These are phyloP conservation scores for Colinus virginianus DNA, from an alignment of 2,113 vertebrate species.

Conservation along the genomic window DNA sequence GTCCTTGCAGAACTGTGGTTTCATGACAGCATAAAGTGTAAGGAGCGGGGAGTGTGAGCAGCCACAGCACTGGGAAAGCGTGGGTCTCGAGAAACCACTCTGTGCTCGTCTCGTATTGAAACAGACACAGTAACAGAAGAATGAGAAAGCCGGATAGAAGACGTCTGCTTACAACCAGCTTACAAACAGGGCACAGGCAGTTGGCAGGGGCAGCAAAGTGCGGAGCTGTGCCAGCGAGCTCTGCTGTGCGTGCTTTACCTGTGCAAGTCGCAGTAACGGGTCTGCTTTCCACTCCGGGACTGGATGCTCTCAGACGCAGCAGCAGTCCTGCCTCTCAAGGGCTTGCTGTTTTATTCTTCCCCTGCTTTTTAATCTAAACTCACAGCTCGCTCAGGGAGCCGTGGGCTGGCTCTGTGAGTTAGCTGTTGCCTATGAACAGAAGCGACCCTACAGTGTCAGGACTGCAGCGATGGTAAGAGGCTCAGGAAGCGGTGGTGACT, in stretches of 20 bases:
- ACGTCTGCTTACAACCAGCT: neutral
- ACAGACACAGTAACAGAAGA: neutral
- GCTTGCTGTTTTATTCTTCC: neutral
- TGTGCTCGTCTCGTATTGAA: rapidly evolving
- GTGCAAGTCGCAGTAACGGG: neutral
- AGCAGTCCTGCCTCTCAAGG: neutral
- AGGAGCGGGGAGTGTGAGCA: neutral
- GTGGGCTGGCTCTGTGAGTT: rapidly evolving
- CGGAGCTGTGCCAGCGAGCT: neutral
- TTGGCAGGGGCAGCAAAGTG: neutral
- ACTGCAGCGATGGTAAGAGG: neutral
- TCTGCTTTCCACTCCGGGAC: neutral
- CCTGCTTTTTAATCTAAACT: neutral
- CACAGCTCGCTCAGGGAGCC: neutral
- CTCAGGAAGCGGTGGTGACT: neutral
- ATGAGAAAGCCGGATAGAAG: neutral
- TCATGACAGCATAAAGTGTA: neutral
- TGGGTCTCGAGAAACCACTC: neutral
- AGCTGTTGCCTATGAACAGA: neutral
- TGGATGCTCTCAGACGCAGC: neutral
- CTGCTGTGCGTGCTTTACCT: neutral
- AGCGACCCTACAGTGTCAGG: neutral
- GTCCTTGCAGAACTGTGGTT: neutral
- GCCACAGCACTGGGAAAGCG: rapidly evolving
- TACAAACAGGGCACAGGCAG: neutral